Evolutionary conservation across 2,888 invertebrate species (phyloP).

Genomic region (Cremastinae sp.): DNA sequence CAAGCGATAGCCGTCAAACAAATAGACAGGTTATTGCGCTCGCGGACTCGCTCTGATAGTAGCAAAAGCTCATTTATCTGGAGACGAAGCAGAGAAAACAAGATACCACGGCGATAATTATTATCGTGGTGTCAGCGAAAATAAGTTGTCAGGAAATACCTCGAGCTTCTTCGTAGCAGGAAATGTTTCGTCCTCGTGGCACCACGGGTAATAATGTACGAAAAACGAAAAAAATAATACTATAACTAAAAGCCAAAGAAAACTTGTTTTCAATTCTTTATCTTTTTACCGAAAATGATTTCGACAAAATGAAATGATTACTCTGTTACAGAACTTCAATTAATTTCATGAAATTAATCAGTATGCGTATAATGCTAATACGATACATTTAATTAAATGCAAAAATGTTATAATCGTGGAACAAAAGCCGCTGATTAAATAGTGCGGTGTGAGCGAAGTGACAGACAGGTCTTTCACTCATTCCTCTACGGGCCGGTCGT

Average conservation of each 20-base stretch:
- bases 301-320: too few species aligned
- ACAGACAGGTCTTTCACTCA: conserved; percentile 37
- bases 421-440: neutral
- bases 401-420: too few species aligned
- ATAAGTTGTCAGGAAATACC: conserved; percentile 2
- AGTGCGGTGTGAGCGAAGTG: neutral
- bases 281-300: too few species aligned
- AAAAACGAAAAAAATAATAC: too few species aligned
- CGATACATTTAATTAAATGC: too few species aligned
- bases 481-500: conserved; percentile 63
- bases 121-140: conserved; percentile 25
- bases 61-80: conserved; percentile 23
- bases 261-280: too few species aligned
- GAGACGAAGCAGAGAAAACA: conserved; percentile 15
- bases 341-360: too few species aligned
- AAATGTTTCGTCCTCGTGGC: neutral
- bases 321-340: too few species aligned
- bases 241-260: too few species aligned
- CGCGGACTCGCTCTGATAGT: conserved; percentile 11
- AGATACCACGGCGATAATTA: conserved; percentile 31
- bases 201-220: too few species aligned
- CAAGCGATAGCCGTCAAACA: conserved; percentile 45
- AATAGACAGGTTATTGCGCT: conserved; percentile 36
- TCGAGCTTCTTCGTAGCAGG: neutral
- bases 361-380: too few species aligned